Evolutionary conservation across 2,888 invertebrate genomes (phyloP), one percentile per base, ranked within the genome.

Genomic region (Pseudanteris insignis): DNA sequence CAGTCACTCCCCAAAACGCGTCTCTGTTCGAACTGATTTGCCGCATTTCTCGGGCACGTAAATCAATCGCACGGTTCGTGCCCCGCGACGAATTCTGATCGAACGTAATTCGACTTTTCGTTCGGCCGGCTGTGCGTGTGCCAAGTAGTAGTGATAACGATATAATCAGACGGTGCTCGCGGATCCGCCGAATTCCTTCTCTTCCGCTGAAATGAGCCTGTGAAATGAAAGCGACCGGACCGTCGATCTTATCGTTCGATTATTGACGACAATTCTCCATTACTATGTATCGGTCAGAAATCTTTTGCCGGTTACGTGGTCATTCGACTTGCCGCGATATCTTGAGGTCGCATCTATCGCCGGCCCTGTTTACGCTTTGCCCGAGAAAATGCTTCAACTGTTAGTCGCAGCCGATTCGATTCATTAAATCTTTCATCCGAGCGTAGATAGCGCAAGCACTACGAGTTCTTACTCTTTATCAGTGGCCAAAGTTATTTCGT

Each of bases 241-340:
- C 38, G 36, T 34, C 32, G 67, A 68, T 67, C 58, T 37, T 68
- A 67, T 70, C 64, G 72, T 69, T 71, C 75, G 77, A 79, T 79
- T 77, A 79, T 79, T 74, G 75, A 71, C 75, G 75, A 75, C 73
- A 79, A 79, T 79, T 76, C 75, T 77, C 77, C 69, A 79, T 79
- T 79, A 79, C 78, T 79, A 79, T 79, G 79, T 79, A 79, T 79
- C 79, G 69, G 63, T 34, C 30, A 53, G 26, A 66, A 71, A 78
- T 74, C 74, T 76, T 64, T 67, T 61, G 70, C 70, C 69, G 72
- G 67, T 68, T 70, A 72, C 71, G 68, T 67, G 75, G 76, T 74
- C 77, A 75, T 70, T 67, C 67, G 66, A 67, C 47, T 67, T 64
- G 65, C 64, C 62, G 62, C 64, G 66, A 57, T 73, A 76, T 77